Conservation (phyloP, 2,113 vertebrate species). For the Pteruthius melanotis region DNA sequence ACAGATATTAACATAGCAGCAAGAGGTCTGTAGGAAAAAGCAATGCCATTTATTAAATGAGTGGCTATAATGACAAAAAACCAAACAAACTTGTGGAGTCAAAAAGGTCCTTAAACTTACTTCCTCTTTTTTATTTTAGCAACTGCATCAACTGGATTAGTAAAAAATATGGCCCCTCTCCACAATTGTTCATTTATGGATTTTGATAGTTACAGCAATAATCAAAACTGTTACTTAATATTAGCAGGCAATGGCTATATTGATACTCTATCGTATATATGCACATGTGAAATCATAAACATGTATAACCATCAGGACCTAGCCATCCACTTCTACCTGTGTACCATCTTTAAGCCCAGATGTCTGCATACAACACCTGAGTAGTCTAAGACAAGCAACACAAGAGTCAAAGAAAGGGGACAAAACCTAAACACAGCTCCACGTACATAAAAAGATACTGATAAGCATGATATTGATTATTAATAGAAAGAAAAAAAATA, state of each 20-base stretch:
- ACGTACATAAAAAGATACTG: background rate
- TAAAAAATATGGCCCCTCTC: background rate
- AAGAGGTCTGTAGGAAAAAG: background rate
- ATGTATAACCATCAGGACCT: background rate
- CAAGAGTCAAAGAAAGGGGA: background rate
- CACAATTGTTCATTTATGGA: background rate
- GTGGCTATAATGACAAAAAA: background rate
- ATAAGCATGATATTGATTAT: background rate
- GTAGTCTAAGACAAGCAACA: background rate
- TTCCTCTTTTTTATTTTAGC: background rate
- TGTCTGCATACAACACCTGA: background rate
- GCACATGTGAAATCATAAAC: background rate
- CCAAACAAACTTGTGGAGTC: background rate
- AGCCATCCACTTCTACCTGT: background rate
- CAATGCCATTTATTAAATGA: background rate
- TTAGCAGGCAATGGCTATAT: background rate
- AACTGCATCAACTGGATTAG: background rate
- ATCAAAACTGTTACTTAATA: background rate
- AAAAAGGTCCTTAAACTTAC: background rate
- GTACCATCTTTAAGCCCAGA: background rate
- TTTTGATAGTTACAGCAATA: background rate
- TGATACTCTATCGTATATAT: background rate
- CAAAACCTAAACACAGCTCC: background rate
- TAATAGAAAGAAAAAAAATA: background rate
- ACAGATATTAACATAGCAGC: conserved; percentile 24